phyloP scores from a whole-genome alignment of 2,797 vertebrate species.

The Acanthopagrus latus region DNA sequence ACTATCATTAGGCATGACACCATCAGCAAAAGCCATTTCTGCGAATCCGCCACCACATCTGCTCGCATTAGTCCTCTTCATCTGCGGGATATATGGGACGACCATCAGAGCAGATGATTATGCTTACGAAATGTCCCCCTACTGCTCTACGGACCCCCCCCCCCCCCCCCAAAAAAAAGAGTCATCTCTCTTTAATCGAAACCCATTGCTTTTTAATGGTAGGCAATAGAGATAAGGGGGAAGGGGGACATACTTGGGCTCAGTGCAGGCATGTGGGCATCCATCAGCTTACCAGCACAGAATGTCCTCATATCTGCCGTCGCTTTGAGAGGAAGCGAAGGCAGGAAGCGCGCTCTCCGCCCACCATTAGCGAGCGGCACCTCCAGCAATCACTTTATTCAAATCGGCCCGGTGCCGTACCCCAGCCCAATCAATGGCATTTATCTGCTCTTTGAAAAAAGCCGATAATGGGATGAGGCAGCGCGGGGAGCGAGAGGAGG shows the following conservation, averaged over 20 bases:
- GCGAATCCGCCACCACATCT: slow-evolving; percentile 72
- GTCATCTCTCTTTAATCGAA: slow-evolving; percentile 82
- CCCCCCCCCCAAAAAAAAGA: slow-evolving; percentile 64
- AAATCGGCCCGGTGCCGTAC: slow-evolving; percentile 74
- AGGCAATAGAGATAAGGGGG: slow-evolving; percentile 75
- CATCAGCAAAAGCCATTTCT: slow-evolving; percentile 73
- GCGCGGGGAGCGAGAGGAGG: slow-evolving; percentile 47
- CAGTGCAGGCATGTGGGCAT: slow-evolving; percentile 58
- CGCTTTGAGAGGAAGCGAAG: slow-evolving; percentile 64
- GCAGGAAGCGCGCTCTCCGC: slow-evolving; percentile 64
- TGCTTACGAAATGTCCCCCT: slow-evolving; percentile 67
- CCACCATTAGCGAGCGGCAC: slow-evolving; percentile 76
- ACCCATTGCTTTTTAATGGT: slow-evolving; percentile 83
- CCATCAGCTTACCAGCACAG: slow-evolving; percentile 67
- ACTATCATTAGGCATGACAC: slow-evolving; percentile 73
- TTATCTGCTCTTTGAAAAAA: slow-evolving; percentile 83
- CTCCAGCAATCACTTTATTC: slow-evolving; percentile 77
- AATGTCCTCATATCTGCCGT: slow-evolving; percentile 64
- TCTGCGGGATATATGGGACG: slow-evolving; percentile 71
- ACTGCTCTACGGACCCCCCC: slow-evolving; percentile 63
- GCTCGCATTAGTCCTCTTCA: slow-evolving; percentile 82
- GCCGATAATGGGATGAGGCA: slow-evolving; percentile 82
- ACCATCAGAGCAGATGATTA: slow-evolving; percentile 81
- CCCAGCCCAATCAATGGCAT: slow-evolving; percentile 82
- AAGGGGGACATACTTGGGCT: slow-evolving; percentile 52